A percentile compares a stretch with the other conserved stretches of the same genome.
phyloP scores from a whole-genome alignment of 2,113 vertebrate species.

The Casuarius casuarius region DNA sequence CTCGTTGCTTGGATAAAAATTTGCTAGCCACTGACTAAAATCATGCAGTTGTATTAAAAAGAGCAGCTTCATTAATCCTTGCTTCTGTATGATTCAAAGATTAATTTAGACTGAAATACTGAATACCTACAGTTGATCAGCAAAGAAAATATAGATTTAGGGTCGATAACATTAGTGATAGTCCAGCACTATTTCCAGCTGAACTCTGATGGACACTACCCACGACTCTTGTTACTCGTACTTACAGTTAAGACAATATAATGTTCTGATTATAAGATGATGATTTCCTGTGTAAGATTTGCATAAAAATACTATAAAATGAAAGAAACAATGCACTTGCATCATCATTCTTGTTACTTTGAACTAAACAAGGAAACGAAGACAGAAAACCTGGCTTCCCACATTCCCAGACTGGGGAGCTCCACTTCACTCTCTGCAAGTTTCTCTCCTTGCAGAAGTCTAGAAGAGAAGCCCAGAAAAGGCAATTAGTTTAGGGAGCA shows the following conservation, averaged over 20 bases:
- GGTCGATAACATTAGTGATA: not conserved
- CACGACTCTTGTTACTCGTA: not conserved
- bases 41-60: not conserved
- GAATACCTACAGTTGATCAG: not conserved
- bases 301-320: not conserved
- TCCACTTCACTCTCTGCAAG: not conserved
- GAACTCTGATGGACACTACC: not conserved
- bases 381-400: not conserved
- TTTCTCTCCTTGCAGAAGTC: not conserved
- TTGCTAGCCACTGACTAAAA: not conserved
- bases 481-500: slow-evolving; percentile 56
- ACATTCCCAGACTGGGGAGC: not conserved
- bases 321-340: not conserved
- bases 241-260: not conserved
- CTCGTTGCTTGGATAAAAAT: not conserved
- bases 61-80: not conserved
- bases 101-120: not conserved
- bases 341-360: not conserved
- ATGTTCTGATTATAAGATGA: not conserved
- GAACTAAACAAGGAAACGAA: not conserved
- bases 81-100: not conserved
- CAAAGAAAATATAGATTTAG: not conserved
- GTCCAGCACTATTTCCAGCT: not conserved
- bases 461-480: slow-evolving; percentile 6
- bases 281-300: not conserved